phyloP scores from a whole-genome alignment of 2,888 invertebrate genomes.

The Incurvaria masculella region DNA sequence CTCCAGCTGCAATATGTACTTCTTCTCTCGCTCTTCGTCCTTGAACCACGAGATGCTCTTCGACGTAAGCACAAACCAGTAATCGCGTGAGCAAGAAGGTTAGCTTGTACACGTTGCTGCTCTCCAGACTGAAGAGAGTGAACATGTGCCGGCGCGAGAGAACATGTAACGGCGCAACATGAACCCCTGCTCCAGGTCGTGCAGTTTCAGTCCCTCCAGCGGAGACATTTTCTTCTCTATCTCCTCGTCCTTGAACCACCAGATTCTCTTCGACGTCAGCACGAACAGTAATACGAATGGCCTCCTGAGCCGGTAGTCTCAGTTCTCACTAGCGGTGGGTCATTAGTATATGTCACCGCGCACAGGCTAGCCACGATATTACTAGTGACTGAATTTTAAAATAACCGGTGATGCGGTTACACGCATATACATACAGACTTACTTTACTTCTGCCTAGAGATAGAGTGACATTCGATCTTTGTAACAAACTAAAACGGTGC shows the following conservation, averaged over 20 bases:
- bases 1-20: conserved; percentile 98
- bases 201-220: conserved; percentile 92
- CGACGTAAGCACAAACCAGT: too few species aligned
- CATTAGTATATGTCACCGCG: too few species aligned
- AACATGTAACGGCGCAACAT: conserved; percentile 97
- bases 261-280: conserved; percentile 95
- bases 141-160: conserved; percentile 99
- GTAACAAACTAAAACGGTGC: too few species aligned
- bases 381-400: too few species aligned
- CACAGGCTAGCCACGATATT: too few species aligned
- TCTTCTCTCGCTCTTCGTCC: conserved; percentile 99
- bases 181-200: conserved; percentile 96
- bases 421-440: too few species aligned
- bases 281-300: conserved; percentile 99
- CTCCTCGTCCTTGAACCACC: conserved; percentile 99
- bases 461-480: too few species aligned
- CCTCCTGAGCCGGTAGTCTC: too few species aligned
- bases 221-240: conserved; percentile 99
- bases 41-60: conserved; percentile 96
- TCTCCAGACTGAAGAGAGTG: conserved; percentile 97
- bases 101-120: conserved; percentile 92
- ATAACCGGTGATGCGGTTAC: too few species aligned
- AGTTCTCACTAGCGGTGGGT: too few species aligned
- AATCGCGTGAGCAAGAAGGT: conserved; percentile 9
- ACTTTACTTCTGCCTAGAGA: too few species aligned